Percentiles rank a stretch among this genome's conserved stretches.
phyloP scores from a whole-genome alignment of 2,888 invertebrate species.

The Pinctada fucata region DNA sequence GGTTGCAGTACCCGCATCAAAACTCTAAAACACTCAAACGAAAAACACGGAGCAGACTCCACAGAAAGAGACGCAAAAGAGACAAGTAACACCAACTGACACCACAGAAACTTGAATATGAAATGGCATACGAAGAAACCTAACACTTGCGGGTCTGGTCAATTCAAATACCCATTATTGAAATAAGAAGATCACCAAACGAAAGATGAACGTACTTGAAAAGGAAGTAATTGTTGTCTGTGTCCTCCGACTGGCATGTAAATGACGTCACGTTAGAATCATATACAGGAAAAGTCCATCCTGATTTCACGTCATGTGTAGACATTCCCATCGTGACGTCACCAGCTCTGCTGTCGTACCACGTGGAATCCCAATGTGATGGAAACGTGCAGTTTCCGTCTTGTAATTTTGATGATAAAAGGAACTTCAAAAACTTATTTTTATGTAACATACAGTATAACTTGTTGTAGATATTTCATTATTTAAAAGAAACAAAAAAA shows the following conservation, averaged over 20 bases:
- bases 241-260: conserved; percentile 19
- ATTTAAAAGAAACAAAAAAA: too few species aligned
- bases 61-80: too few species aligned
- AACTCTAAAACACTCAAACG: too few species aligned
- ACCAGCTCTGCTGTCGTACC: conserved; percentile 32
- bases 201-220: conserved; percentile 7
- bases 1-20: too few species aligned
- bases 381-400: conserved; percentile 28
- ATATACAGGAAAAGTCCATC: conserved; percentile 6
- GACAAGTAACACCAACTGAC: too few species aligned
- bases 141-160: too few species aligned
- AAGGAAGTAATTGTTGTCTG: background rate
- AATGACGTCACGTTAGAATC: conserved; percentile 6
- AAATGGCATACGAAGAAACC: too few species aligned
- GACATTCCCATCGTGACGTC: conserved; percentile 15
- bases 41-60: too few species aligned
- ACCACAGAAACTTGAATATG: too few species aligned
- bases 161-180: too few species aligned
- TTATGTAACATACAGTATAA: background rate
- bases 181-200: too few species aligned
- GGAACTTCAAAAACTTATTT: too few species aligned
- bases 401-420: background rate
- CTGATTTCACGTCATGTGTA: conserved; percentile 7
- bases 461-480: background rate
- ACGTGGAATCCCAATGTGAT: conserved; percentile 19